phyloP scores from a whole-genome alignment of 1,140 invertebrate genomes.

The Listronotus oregonensis region DNA sequence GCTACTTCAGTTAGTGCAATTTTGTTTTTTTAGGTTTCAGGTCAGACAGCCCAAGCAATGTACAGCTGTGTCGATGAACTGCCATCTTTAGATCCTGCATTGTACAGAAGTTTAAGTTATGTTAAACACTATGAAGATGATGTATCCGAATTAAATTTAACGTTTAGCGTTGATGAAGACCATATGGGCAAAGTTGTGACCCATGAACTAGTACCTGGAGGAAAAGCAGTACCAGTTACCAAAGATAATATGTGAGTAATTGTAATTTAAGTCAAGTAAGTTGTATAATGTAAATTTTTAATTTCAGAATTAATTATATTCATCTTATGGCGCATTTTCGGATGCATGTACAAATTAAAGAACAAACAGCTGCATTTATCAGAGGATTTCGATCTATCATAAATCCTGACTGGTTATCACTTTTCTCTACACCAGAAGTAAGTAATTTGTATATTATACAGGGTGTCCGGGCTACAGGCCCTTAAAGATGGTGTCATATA shows the following conservation, averaged over 20 bases:
- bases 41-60: conserved; percentile 87
- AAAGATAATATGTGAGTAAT: conserved; percentile 98
- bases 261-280: conserved; percentile 63
- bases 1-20: no score
- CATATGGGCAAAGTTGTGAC: conserved; percentile 89
- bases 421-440: conserved; percentile 97
- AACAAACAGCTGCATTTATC: conserved; percentile 95
- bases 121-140: conserved; percentile 97
- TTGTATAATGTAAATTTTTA: conserved; percentile 7
- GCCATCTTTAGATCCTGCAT: conserved; percentile 92
- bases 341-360: conserved; percentile 95
- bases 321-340: conserved; percentile 98
- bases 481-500: no score
- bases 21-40: conserved; percentile 70
- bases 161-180: conserved; percentile 97
- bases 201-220: conserved; percentile 91
- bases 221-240: conserved; percentile 89
- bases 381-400: conserved; percentile 95
- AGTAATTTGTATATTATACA: conserved; percentile 14
- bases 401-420: conserved; percentile 90
- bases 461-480: no score
- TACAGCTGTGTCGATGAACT: conserved; percentile 98
- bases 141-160: conserved; percentile 90
- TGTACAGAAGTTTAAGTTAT: conserved; percentile 95
- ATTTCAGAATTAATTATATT: conserved; percentile 90